These are phyloP conservation scores for Diabrotica balteata DNA, from an alignment of 2,888 invertebrate genomes.

Conservation along the genomic window DNA sequence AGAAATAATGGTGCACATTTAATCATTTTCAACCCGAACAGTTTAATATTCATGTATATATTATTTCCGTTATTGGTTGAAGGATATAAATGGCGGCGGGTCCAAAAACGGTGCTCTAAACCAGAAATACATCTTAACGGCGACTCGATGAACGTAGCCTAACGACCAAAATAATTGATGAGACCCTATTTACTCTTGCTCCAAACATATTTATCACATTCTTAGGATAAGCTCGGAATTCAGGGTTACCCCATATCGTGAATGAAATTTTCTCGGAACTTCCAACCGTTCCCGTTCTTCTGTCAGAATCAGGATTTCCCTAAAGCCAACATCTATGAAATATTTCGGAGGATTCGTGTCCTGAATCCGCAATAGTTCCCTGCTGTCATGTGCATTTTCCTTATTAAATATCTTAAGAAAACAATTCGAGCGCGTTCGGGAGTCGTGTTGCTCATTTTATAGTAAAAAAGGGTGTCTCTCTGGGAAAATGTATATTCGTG, in stretches of 20 bases:
- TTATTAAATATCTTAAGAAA: slow-evolving; percentile 40
- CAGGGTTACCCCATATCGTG: slow-evolving; percentile 22
- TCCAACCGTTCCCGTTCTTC: slow-evolving; percentile 21
- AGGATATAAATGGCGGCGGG: background rate
- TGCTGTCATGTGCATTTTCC: slow-evolving; percentile 38
- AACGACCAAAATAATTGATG: slow-evolving; percentile 30
- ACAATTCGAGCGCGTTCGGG: slow-evolving; percentile 14
- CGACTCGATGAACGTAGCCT: slow-evolving; percentile 21
- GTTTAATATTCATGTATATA: no score
- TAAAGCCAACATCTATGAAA: slow-evolving; percentile 51
- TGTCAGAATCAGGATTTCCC: slow-evolving; percentile 43
- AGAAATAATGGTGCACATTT: no score
- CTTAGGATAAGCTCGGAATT: slow-evolving; percentile 27
- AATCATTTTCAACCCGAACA: no score
- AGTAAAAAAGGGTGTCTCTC: no score
- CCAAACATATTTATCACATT: slow-evolving; percentile 34
- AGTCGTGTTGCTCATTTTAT: background rate
- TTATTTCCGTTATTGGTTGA: background rate
- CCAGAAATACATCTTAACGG: slow-evolving; percentile 18
- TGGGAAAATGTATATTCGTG: no score
- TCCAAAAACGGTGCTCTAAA: background rate
- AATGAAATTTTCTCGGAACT: slow-evolving; percentile 28
- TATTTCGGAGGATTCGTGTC: slow-evolving; percentile 50
- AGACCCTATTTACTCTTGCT: slow-evolving; percentile 28
- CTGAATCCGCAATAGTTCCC: slow-evolving; percentile 42